Percentiles rank a stretch among this genome's conserved stretches.
phyloP scores from a whole-genome alignment of 2,888 invertebrate species.

The Rhogogaster chlorosoma region DNA sequence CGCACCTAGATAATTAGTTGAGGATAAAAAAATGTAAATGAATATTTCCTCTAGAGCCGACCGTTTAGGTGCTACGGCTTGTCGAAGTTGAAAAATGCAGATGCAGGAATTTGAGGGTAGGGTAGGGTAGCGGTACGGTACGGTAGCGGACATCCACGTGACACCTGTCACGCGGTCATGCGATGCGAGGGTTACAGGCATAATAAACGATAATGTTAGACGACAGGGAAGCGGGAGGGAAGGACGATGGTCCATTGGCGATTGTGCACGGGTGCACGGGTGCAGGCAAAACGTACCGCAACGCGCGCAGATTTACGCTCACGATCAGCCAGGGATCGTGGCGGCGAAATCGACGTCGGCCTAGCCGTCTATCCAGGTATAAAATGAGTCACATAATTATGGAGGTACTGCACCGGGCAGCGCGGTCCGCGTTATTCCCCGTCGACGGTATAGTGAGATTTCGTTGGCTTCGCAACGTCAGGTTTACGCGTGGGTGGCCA shows the following conservation, averaged over 20 bases:
- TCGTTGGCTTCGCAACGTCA: neutral
- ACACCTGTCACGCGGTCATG: neutral
- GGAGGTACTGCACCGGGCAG: too few relatives aligned
- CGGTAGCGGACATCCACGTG: neutral
- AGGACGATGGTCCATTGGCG: neutral
- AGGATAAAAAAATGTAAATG: too few relatives aligned
- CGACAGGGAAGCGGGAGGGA: neutral
- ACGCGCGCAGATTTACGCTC: neutral
- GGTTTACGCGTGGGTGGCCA: neutral
- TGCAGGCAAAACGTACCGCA: neutral
- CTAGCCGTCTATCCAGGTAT: neutral
- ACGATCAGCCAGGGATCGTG: neutral
- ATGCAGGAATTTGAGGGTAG: too few relatives aligned
- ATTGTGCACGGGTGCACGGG: neutral
- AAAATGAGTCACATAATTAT: slow-evolving; percentile 1
- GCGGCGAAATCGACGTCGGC: neutral
- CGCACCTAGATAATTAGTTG: too few relatives aligned
- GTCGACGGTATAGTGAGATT: slow-evolving; percentile 7
- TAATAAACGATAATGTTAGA: neutral
- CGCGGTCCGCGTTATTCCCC: neutral
- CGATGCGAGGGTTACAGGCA: slow-evolving; percentile 11
- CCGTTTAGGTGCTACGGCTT: too few relatives aligned
- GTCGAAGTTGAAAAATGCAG: too few relatives aligned
- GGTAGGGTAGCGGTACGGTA: too few relatives aligned
- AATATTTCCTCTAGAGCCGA: too few relatives aligned